Evolutionary conservation across 2,113 vertebrate genomes (phyloP).

Genomic region (Camelus dromedarius): DNA sequence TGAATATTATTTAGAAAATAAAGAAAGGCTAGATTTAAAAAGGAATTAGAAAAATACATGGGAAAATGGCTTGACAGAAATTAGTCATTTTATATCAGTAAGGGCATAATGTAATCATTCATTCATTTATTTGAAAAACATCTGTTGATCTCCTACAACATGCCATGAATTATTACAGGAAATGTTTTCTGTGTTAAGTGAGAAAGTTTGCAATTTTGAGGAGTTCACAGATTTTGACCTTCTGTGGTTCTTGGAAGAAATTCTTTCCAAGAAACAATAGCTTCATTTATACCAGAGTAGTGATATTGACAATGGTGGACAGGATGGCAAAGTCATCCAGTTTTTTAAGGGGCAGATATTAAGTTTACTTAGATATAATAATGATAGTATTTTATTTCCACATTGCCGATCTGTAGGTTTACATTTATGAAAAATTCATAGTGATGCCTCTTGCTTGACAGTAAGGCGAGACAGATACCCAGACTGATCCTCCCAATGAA

Average conservation of each 20-base stretch:
- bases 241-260: neutral
- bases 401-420: neutral
- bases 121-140: neutral
- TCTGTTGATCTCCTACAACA: neutral
- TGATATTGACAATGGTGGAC: neutral
- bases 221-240: neutral
- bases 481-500: neutral
- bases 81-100: neutral
- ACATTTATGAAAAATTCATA: neutral
- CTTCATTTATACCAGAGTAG: neutral
- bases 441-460: neutral
- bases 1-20: neutral
- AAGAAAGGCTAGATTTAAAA: neutral
- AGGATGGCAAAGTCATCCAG: neutral
- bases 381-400: neutral
- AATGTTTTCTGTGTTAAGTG: neutral
- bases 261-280: neutral
- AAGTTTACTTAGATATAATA: neutral
- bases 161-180: neutral
- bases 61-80: neutral
- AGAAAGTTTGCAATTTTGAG: neutral
- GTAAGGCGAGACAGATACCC: neutral
- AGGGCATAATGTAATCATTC: neutral
- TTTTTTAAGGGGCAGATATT: neutral
- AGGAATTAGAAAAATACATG: neutral